Conservation (phyloP, 2,797 vertebrate species). For the Amazona ochrocephala region DNA sequence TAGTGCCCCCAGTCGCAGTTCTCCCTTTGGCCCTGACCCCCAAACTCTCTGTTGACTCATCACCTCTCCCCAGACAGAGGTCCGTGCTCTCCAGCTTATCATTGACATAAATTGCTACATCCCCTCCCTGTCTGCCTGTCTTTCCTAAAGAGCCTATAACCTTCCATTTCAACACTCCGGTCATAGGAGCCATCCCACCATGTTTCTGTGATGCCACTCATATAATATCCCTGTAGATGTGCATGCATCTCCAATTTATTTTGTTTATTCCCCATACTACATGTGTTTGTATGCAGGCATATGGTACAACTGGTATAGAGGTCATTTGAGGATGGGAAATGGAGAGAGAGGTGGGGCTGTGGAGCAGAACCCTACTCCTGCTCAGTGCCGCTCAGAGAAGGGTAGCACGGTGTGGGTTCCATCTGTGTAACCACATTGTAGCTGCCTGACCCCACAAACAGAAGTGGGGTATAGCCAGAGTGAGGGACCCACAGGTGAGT, state of each 20-base stretch:
- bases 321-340: not conserved
- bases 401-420: accelerated
- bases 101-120: not conserved
- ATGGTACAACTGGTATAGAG: not conserved
- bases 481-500: accelerated
- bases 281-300: not conserved
- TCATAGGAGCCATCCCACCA: not conserved
- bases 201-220: not conserved
- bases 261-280: not conserved
- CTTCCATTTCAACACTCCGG: not conserved
- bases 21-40: not conserved
- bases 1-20: not conserved
- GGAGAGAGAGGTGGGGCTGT: not conserved
- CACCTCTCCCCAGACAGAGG: not conserved
- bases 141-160: not conserved
- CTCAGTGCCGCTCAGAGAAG: accelerated
- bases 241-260: not conserved
- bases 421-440: accelerated
- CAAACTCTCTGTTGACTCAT: not conserved
- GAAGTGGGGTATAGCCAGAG: not conserved
- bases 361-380: not conserved
- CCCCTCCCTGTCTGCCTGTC: not conserved
- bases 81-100: not conserved
- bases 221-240: not conserved
- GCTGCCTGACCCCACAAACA: not conserved